These are phyloP conservation scores for Thalassoma bifasciatum DNA, from an alignment of 2,113 vertebrate species.

Conservation along the genomic window DNA sequence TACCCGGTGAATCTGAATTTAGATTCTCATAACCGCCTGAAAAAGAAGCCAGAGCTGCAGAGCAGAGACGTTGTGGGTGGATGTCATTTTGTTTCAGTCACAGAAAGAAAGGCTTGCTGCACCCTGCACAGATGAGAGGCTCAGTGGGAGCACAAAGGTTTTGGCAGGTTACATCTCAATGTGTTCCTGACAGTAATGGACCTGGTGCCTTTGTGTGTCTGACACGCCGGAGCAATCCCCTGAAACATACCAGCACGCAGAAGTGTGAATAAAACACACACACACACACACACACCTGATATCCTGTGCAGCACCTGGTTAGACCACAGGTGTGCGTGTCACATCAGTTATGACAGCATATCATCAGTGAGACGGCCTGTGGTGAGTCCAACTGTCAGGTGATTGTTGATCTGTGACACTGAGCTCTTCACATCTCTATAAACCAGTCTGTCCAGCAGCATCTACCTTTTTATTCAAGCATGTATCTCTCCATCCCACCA, in stretches of 20 bases:
- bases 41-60: background rate
- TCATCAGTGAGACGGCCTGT: slow-evolving; percentile 6
- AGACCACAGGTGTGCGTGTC: slow-evolving; percentile 44
- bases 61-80: background rate
- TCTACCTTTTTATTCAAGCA: background rate
- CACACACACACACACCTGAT: background rate
- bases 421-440: slow-evolving; percentile 31
- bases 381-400: slow-evolving; percentile 42
- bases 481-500: background rate
- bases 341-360: slow-evolving; percentile 16
- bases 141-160: slow-evolving; percentile 23
- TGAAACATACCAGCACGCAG: slow-evolving; percentile 3
- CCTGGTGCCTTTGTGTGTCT: slow-evolving; percentile 44
- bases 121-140: slow-evolving; percentile 16
- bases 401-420: slow-evolving; percentile 18
- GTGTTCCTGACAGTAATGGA: slow-evolving; percentile 38
- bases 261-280: background rate
- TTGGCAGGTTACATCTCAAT: slow-evolving; percentile 44
- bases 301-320: background rate
- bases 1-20: background rate
- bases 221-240: slow-evolving; percentile 7
- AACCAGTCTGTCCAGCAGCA: slow-evolving; percentile 21
- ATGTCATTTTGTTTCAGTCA: slow-evolving; percentile 21
- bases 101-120: background rate
- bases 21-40: background rate